Evolutionary conservation across 2,797 vertebrate genomes (phyloP), one percentile per base, ranked within the genome.

Genomic region (Melopsittacus undulatus): DNA sequence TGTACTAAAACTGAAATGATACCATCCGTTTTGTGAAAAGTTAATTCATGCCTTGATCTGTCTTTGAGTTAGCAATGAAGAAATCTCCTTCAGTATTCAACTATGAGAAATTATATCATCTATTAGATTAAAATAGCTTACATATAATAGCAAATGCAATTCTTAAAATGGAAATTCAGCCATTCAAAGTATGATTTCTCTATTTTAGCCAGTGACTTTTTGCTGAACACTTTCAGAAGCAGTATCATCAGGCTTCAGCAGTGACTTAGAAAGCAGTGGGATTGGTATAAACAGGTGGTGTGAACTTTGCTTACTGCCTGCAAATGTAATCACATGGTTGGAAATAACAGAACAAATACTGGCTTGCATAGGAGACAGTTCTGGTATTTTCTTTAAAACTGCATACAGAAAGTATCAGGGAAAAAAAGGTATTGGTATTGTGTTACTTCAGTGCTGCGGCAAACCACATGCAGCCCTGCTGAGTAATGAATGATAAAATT

Each of bases 401-500:
- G n/a, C 8, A 42, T 72, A 52, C 45, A 75, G 51, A 89, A 88
- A 84, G 63, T 10, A 6, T 76, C 63, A 76, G 29, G 38, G 21
- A 83, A 88, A 80, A 54, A 81, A 75, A 17, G 8, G 8, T 32
- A 12, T 45, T 42, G 48, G 22, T 51, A 62, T 72, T 73, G 52
- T 43, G 80, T 78, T 63, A 18, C 32, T 74, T 29, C 46, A 61
- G n/a, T 59, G 62, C 54, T 49, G 23, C 49, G 48, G 45, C 61
- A 92, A 85, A 76, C 23, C 34, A 76, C 42, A 32, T 51, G 43
- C 83, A 94, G 54, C 66, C 66, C 66, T 32, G 32, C 26, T 94
- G 94, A 95, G 62, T 95, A 97, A 96, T 95, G 80, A 93, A 32
- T 86, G 46, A 54, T 61, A 82, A 90, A 95, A 97, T 92, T 73